These are phyloP conservation scores for Halcyon malimbica DNA, from an alignment of 2,113 vertebrate genomes.

Conservation along the genomic window DNA sequence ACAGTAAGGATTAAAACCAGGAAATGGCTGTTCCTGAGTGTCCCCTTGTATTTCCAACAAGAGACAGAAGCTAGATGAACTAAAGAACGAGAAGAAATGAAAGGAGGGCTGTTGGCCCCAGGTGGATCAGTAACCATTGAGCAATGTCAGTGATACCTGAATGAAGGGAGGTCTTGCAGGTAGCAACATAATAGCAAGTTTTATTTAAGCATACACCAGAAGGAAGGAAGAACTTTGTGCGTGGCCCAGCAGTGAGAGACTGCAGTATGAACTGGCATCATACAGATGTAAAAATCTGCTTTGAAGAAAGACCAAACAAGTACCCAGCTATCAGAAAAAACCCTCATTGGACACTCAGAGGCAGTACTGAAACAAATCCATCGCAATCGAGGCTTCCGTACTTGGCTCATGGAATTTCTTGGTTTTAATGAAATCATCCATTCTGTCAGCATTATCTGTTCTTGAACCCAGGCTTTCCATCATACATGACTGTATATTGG, in stretches of 20 bases:
- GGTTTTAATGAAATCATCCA: neutral
- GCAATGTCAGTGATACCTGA: neutral
- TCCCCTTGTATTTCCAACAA: neutral
- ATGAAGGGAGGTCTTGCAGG: neutral
- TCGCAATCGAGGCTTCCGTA: neutral
- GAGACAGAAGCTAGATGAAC: neutral
- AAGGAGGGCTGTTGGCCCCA: fast-evolving
- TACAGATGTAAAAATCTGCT: neutral
- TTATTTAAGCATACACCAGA: neutral
- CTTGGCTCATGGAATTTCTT: neutral
- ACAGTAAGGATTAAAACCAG: neutral
- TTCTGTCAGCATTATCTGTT: neutral
- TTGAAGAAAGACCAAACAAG: neutral
- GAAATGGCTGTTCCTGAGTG: neutral
- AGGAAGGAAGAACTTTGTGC: neutral
- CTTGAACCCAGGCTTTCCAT: neutral
- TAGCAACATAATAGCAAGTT: neutral
- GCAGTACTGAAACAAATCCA: neutral
- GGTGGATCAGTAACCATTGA: neutral
- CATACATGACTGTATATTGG: fast-evolving
- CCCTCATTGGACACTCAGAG: neutral
- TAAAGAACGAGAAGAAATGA: neutral
- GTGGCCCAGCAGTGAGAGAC: neutral
- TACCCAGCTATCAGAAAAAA: neutral
- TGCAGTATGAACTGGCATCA: neutral